phyloP scores from a whole-genome alignment of 2,113 vertebrate species.

The Notiomystis cincta region DNA sequence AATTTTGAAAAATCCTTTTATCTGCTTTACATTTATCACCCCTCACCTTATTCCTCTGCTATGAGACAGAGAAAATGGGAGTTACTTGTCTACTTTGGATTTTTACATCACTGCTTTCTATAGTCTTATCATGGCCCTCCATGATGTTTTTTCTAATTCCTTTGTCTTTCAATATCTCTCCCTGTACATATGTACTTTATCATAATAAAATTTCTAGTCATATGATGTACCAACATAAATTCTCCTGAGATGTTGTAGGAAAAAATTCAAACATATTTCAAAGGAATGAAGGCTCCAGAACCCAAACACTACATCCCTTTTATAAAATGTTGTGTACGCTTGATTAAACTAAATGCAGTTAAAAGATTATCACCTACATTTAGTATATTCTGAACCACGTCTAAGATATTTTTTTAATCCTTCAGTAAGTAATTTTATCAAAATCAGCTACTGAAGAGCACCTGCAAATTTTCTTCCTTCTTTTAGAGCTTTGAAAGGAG shows the following conservation, averaged over 20 bases:
- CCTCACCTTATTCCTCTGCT: background rate
- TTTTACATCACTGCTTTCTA: background rate
- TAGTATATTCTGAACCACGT: background rate
- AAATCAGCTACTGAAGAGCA: background rate
- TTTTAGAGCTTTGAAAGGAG: background rate
- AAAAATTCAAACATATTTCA: background rate
- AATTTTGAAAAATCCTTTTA: background rate
- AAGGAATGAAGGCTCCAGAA: background rate
- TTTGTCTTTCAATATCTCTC: background rate
- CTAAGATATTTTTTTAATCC: background rate
- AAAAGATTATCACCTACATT: background rate
- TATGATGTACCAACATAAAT: background rate
- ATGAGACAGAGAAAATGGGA: background rate
- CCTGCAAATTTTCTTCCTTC: background rate
- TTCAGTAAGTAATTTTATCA: background rate
- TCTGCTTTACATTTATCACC: background rate
- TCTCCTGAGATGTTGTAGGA: background rate
- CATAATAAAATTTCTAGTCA: background rate
- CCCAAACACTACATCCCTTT: background rate
- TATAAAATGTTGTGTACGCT: background rate
- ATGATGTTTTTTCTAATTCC: background rate
- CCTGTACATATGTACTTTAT: background rate
- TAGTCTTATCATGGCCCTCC: background rate
- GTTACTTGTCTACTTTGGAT: background rate
- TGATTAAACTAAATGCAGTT: background rate